Evolutionary conservation across 1,140 invertebrate genomes (phyloP).

Genomic region (Saccostrea glomerata): DNA sequence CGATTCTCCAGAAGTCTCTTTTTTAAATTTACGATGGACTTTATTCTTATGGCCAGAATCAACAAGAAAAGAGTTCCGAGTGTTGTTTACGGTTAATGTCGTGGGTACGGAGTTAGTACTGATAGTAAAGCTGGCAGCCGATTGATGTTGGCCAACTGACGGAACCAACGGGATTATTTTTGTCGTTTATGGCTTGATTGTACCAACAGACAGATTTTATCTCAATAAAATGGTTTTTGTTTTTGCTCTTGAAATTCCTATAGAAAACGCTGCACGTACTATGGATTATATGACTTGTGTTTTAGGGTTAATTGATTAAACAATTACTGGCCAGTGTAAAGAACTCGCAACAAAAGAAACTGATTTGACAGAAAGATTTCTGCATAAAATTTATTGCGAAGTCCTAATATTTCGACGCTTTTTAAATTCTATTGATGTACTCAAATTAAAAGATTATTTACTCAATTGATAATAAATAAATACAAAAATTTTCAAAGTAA

Average conservation of each 20-base stretch:
- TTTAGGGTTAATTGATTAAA: constrained; percentile 4
- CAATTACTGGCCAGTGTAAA: background rate
- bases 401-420: background rate
- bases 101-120: background rate
- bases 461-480: background rate
- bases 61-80: constrained; percentile 4
- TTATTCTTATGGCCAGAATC: background rate
- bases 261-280: constrained; percentile 14
- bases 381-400: background rate
- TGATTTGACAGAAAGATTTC: background rate
- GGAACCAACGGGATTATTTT: background rate
- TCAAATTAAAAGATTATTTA: background rate
- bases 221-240: background rate
- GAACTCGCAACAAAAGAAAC: background rate
- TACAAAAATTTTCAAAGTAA: background rate
- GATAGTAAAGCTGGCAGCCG: background rate
- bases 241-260: background rate
- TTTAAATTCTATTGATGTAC: background rate
- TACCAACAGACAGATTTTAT: constrained; percentile 17
- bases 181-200: constrained; percentile 20
- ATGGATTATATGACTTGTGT: background rate
- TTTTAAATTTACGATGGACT: background rate
- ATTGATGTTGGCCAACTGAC: background rate
- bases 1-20: background rate
- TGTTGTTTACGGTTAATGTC: constrained; percentile 21